Evolutionary conservation across 1,140 invertebrate genomes (phyloP).

Genomic region (Sogatella furcifera): DNA sequence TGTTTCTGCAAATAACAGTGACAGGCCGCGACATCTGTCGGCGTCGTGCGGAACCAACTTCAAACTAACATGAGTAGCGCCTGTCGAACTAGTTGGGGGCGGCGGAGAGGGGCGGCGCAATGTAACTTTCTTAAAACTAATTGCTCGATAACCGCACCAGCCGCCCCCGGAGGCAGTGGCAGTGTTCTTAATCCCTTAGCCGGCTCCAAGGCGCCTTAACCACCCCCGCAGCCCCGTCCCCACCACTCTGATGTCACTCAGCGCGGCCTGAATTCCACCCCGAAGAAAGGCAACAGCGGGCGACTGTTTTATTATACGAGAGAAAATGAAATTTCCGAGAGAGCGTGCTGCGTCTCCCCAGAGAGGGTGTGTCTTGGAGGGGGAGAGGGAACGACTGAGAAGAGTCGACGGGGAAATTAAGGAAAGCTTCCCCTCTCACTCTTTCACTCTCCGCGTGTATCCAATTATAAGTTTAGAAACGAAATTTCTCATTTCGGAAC

Average conservation of each 20-base stretch:
- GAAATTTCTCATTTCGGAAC: conserved; percentile 25
- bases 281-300: conserved; percentile 5
- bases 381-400: neutral
- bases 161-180: neutral
- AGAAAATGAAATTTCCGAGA: conserved; percentile 7
- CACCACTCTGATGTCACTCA: neutral
- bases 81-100: neutral
- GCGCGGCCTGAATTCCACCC: neutral
- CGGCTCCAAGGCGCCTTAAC: neutral
- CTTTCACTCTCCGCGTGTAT: conserved; percentile 10
- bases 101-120: neutral
- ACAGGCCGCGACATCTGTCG: neutral
- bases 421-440: conserved; percentile 14
- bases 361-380: neutral
- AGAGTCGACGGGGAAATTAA: conserved; percentile 10
- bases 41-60: neutral
- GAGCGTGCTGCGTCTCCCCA: neutral
- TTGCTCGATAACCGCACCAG: conserved; percentile 1
- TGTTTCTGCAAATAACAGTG: neutral
- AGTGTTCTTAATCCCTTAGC: neutral
- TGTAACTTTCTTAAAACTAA: conserved; percentile 4
- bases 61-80: neutral
- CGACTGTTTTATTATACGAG: conserved; percentile 7
- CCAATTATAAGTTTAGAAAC: conserved; percentile 25
- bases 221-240: neutral